Conservation (phyloP, 2,113 vertebrate species). For the Danionella cerebrum region DNA sequence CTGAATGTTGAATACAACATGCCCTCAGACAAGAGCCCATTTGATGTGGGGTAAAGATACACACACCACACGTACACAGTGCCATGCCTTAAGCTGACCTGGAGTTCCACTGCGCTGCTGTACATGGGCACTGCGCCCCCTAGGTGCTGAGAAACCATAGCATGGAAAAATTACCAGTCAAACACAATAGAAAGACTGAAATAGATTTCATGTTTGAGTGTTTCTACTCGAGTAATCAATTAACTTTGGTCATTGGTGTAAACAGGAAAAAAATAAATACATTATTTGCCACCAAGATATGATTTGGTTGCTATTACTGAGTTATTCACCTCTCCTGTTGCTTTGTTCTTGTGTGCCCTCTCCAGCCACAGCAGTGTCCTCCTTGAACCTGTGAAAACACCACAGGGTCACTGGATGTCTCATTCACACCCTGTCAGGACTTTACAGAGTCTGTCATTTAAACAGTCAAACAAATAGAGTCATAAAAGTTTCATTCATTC, state of each 20-base stretch:
- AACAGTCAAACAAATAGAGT: neutral
- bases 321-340: conserved; percentile 61
- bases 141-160: conserved; percentile 55
- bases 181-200: neutral
- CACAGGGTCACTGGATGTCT: conserved; percentile 24
- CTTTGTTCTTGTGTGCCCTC: conserved; percentile 52
- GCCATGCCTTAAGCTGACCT: conserved; percentile 60
- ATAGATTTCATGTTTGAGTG: too few relatives aligned
- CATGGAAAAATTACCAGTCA: conserved; percentile 28
- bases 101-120: conserved; percentile 53
- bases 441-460: neutral
- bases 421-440: conserved; percentile 15
- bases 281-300: too few relatives aligned
- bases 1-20: too few relatives aligned
- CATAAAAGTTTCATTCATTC: neutral
- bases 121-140: conserved; percentile 47
- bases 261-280: too few relatives aligned
- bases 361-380: conserved; percentile 49
- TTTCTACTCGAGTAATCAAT: too few relatives aligned
- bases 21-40: neutral
- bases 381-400: conserved; percentile 74
- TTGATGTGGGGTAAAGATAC: conserved; percentile 9
- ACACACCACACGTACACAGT: conserved; percentile 26
- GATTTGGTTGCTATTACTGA: too few relatives aligned
- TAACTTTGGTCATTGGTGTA: too few relatives aligned